A percentile compares a stretch with the other conserved stretches of the same genome.
These are phyloP conservation scores for Ammodytes marinus DNA, from an alignment of 2,113 vertebrate species.

Conservation along the genomic window DNA sequence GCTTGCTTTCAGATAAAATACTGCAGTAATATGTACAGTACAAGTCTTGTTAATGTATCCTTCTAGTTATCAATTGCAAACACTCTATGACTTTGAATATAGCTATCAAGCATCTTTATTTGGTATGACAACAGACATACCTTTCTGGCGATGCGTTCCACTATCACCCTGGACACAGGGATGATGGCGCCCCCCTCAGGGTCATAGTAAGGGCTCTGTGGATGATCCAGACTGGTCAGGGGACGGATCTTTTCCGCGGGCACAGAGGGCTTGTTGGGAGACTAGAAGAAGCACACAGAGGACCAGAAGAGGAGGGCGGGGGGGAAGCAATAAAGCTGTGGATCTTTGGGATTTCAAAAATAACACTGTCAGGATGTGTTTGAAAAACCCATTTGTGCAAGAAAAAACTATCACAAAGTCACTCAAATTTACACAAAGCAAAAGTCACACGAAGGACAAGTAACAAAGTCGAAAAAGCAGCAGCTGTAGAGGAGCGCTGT, in stretches of 20 bases:
- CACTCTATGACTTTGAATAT: not conserved
- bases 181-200: slow-evolving; percentile 97
- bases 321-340: not conserved
- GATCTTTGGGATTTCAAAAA: slow-evolving; percentile 46
- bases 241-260: slow-evolving; percentile 97
- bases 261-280: slow-evolving; percentile 92
- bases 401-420: slow-evolving; percentile 45
- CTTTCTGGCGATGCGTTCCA: slow-evolving; percentile 98
- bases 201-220: slow-evolving; percentile 98
- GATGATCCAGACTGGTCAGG: slow-evolving; percentile 96
- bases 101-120: not conserved
- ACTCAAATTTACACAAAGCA: slow-evolving; percentile 53
- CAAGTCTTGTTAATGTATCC: not conserved
- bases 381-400: slow-evolving; percentile 38
- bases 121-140: slow-evolving; percentile 77
- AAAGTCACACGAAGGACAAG: slow-evolving; percentile 51
- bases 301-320: not conserved
- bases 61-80: not conserved
- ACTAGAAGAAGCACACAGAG: slow-evolving; percentile 81
- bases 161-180: slow-evolving; percentile 92
- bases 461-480: slow-evolving; percentile 47
- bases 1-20: not conserved
- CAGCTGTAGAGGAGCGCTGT: slow-evolving; percentile 43
- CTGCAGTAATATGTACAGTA: not conserved
- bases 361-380: slow-evolving; percentile 24